Evolutionary conservation across 2,888 invertebrate species (phyloP), one percentile per base, ranked within the genome.

Genomic region (Steinernema hermaphroditum): DNA sequence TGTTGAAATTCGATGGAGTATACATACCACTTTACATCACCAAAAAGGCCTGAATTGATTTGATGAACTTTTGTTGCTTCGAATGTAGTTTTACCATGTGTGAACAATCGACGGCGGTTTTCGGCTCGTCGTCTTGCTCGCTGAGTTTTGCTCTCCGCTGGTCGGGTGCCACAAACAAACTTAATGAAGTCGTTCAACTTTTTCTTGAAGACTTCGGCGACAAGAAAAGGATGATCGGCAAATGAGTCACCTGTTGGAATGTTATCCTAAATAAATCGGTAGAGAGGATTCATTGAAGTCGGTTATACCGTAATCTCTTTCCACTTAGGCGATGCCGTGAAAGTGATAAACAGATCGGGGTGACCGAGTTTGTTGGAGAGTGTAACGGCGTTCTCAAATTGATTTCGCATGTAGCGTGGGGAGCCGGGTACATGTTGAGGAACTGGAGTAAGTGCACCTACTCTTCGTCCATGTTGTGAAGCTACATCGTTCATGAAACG

Each of bases 391-490:
- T 32, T 62, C 27, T 62, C 62, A 14, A 62, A 62, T 4, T 32
- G 16, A 16, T 62, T 62, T 4, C 62, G 29, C 27, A 62, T 29
- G n/a, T 62, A 62, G 16, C 62, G 62, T 6, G 62, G 62, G 4
- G 62, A 62, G 1, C 62, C 62, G 9, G 62, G 62, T 6, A 62
- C 16, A 32, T 62, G 62, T 62, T 62, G 62, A 1, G 62, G 62
- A 16, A 62, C 62, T 12, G 32, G 32, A 14, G 32, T 32, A 32
- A 62, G 32, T 62, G 62, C 62, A 12, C 62, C 62, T 32, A 62
- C 62, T 14, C 62, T 29, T 9, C 29, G 19, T 8, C 19, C 32
- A 4, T 16, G 29, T 29, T 32, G 9, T 14, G 2, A 16, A 16
- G 62, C 62, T 4, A 62, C 4, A 16, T 62, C 32, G 34, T 62